phyloP scores from a whole-genome alignment of 1,140 invertebrate genomes.

The Bombyx mandarina region DNA sequence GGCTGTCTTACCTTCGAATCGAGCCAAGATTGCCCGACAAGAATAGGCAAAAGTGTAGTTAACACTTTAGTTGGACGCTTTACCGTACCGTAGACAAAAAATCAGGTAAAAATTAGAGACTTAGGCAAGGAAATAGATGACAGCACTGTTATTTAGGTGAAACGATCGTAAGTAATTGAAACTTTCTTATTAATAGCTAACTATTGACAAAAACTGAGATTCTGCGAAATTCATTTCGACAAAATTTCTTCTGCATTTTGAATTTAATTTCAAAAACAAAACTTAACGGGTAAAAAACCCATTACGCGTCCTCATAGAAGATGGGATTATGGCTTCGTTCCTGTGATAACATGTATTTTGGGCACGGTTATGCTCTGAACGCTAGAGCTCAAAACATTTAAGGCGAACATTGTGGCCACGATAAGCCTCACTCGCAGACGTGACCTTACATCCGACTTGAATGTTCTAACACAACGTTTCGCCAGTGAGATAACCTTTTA shows the following conservation, averaged over 20 bases:
- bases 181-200: background rate
- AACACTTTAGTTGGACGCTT: no score
- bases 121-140: background rate
- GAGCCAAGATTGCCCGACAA: no score
- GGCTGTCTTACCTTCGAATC: no score
- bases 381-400: conserved; percentile 6
- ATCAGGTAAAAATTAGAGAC: no score
- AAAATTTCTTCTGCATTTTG: background rate
- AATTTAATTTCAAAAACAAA: background rate
- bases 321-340: background rate
- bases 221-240: background rate
- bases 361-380: conserved; percentile 1
- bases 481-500: no score
- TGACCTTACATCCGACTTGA: conserved; percentile 7
- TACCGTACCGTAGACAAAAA: no score
- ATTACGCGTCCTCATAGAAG: background rate
- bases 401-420: conserved; percentile 2
- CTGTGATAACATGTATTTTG: conserved; percentile 3
- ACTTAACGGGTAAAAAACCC: background rate
- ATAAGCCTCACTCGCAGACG: conserved; percentile 4
- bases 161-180: background rate
- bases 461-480: background rate
- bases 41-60: no score
- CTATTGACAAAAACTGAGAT: background rate
- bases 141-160: no score